Evolutionary conservation across 2,797 vertebrate genomes (phyloP).

Genomic region (Mareca penelope): DNA sequence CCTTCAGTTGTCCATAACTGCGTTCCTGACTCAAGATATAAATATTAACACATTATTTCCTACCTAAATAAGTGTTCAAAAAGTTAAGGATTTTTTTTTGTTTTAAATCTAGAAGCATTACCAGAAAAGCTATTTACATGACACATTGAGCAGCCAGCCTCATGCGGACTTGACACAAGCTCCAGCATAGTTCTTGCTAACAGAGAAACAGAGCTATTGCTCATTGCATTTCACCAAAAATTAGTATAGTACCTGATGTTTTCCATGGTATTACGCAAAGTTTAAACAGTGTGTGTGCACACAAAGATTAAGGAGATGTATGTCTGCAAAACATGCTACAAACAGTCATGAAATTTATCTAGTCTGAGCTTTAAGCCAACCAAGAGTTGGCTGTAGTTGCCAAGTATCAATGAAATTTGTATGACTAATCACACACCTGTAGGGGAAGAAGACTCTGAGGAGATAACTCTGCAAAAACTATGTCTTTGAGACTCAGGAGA

Average conservation of each 20-base stretch:
- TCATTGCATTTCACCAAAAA: constrained; percentile 77
- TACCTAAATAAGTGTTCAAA: not conserved
- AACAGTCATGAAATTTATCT: not conserved
- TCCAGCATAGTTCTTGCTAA: constrained; percentile 75
- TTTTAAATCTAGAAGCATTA: constrained; percentile 61
- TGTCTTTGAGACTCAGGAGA: not conserved
- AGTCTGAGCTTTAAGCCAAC: not conserved
- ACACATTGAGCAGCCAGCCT: constrained; percentile 78
- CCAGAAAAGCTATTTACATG: constrained; percentile 74
- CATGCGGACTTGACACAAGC: constrained; percentile 75
- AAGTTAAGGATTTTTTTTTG: constrained; percentile 17
- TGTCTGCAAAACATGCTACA: not conserved
- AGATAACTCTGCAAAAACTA: not conserved
- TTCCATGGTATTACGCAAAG: constrained; percentile 66
- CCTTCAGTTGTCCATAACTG: not conserved
- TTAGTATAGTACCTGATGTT: constrained; percentile 74
- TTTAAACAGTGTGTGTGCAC: not conserved
- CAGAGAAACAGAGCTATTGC: constrained; percentile 77
- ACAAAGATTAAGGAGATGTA: not conserved
- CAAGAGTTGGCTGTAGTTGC: not conserved
- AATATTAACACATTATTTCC: not conserved
- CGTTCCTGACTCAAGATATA: not conserved
- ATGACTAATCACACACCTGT: not conserved
- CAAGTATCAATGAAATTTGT: not conserved
- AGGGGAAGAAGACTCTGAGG: not conserved